phyloP scores from a whole-genome alignment of 2,888 invertebrate species.

The Alloplasta piceator region DNA sequence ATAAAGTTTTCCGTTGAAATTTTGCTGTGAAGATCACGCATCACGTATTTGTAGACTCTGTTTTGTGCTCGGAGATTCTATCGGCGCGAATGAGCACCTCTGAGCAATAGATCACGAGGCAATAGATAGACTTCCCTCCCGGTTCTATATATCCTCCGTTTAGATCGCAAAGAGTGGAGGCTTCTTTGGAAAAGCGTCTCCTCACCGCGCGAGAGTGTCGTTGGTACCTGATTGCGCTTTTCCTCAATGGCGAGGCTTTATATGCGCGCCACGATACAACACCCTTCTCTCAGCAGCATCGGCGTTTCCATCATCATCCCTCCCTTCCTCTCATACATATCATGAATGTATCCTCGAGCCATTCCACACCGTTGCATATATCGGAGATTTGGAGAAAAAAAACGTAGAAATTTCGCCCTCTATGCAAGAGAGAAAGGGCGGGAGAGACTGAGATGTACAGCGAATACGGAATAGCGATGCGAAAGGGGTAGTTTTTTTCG shows the following conservation, averaged over 20 bases:
- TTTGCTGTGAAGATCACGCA: no score
- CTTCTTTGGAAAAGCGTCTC: no score
- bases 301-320: constrained; percentile 60
- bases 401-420: constrained; percentile 35
- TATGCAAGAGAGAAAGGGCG: constrained; percentile 18
- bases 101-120: constrained; percentile 75
- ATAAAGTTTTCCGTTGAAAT: no score
- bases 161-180: not conserved
- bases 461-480: not conserved
- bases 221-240: constrained; percentile 77
- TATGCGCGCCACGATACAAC: constrained; percentile 10
- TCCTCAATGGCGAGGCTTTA: constrained; percentile 69
- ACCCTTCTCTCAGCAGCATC: constrained; percentile 52
- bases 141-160: constrained; percentile 9
- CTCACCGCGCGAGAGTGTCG: constrained; percentile 38
- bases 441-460: not conserved
- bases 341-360: not conserved
- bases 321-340: constrained; percentile 40
- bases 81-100: constrained; percentile 64
- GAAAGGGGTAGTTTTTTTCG: not conserved
- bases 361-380: constrained; percentile 50
- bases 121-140: constrained; percentile 73
- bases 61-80: no score
- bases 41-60: no score
- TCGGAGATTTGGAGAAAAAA: constrained; percentile 44